These are phyloP conservation scores for Scatophagus argus DNA, from an alignment of 2,113 vertebrate species.

Conservation along the genomic window DNA sequence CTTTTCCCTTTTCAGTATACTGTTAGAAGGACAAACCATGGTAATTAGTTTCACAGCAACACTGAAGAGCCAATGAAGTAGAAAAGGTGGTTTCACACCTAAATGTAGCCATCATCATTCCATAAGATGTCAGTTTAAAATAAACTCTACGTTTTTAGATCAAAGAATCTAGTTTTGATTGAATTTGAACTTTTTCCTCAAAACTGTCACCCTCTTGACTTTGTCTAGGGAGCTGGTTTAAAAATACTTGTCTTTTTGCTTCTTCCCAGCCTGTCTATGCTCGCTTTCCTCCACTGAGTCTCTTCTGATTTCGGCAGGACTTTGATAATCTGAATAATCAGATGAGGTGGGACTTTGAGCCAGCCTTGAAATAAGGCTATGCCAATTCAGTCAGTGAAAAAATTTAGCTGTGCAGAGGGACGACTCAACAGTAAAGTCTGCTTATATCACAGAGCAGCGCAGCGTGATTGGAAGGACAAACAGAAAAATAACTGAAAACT, in stretches of 20 bases:
- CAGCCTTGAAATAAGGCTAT: constrained; percentile 50
- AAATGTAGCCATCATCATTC: constrained; percentile 13
- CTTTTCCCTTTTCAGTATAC: not conserved
- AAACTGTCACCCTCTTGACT: constrained; percentile 50
- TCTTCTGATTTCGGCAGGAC: constrained; percentile 60
- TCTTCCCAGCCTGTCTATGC: constrained; percentile 27
- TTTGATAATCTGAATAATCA: constrained; percentile 72
- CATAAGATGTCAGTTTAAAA: constrained; percentile 30
- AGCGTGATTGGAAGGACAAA: constrained; percentile 10
- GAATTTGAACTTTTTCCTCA: constrained; percentile 29
- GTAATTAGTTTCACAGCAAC: not conserved
- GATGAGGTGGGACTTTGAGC: constrained; percentile 51
- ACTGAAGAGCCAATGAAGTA: constrained; percentile 23
- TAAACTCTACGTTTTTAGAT: constrained; percentile 58
- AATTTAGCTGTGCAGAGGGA: constrained; percentile 33
- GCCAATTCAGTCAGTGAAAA: constrained; percentile 56
- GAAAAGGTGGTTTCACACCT: not conserved
- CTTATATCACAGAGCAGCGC: constrained; percentile 13
- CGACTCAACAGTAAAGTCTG: constrained; percentile 9
- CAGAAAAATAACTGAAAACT: not conserved
- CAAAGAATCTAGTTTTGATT: constrained; percentile 54
- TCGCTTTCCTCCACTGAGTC: constrained; percentile 43
- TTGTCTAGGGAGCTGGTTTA: constrained; percentile 33
- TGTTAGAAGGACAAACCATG: not conserved
- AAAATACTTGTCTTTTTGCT: constrained; percentile 59